Base-by-base conservation (phyloP, 2,888 invertebrate genomes). In the Thecocarcelia acutangulata region DNA sequence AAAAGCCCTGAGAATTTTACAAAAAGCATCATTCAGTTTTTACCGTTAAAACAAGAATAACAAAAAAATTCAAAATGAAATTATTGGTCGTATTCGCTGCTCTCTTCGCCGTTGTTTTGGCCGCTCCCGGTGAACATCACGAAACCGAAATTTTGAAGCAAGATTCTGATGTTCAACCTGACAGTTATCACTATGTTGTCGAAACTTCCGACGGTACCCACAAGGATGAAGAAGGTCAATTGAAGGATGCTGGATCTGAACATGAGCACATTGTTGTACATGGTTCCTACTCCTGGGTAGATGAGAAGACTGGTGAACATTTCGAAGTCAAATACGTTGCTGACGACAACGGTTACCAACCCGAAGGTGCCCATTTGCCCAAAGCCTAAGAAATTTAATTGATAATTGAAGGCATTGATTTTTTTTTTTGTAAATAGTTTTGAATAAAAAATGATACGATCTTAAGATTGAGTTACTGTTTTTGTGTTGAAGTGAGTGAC, bases 131-230 rank as follows among this genome's bases (percentile, higher is more conserved):
- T 66, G 82, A 85, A 19, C 83, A 84, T 15, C 83, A 84, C 33
- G 93, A 84, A 40, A 93, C 93, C 2, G 92, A 92, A 85, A 91
- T 93, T 76, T 59, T 93, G 24, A 91, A 92, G 73, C 92, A 92
- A 80, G 92, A 90, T 44, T 91, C 91, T 63, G 91, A 92, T 78
- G 92, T 93, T 9, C 92, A 90, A 61, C 86, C 91, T 85, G 92
- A 93, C 84, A 92, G 92, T 85, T 94, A 93, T 85, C 89, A 92
- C 78, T 93, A 92, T 19, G 42, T 68, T 40, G 8, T 33, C n/a
- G 86, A 85, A 59, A 87, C 87, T 40, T 85, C 86, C 64, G 86
- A 87, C 75, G 87, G 87, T 19, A 83, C 83, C 40, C 54, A 69
- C 11, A 74, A 70, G 9, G 28, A 80, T 4, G 86, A 85, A 68